Base-by-base conservation (phyloP, 2,888 invertebrate genomes). In the Tipula vernalis region DNA sequence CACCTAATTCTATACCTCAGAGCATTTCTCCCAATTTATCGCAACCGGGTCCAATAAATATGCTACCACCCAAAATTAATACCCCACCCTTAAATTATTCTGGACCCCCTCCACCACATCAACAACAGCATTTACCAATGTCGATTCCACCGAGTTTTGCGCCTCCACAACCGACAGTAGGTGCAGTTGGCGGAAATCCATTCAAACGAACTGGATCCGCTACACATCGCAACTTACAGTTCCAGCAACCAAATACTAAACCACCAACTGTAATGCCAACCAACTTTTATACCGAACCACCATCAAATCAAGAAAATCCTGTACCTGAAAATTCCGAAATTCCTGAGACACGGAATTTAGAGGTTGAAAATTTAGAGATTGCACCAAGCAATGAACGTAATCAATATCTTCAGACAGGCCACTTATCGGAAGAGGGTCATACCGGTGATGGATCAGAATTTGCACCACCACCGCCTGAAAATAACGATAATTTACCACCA, bases 321-420 rank as follows among this genome's bases (percentile, higher is more conserved):
- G 94, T 95, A 2, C 89, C 90, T 4, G 95, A 95, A 89, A 95
- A 95, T 90, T 94, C 94, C 0, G 95, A 95, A 90, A 92, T 94
- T 87, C 94, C 94, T 0, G 94, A 94, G 12, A 36, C 36, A 89
- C 90, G 90, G 51, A 90, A 91, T 86, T 89, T 89, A 3, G 89
- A 89, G 42, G 87, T 88, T 36, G 91, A 91, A 87, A 91, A 91
- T 88, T 90, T 90, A 88, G 95, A 95, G 90, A 92, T 94, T 41
- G 93, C 94, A 12, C 86, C 95, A 0, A 94, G 93, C 87, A 94
- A 94, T 90, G 96, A 96, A 89, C 92, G 96, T 87, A 95, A 96
- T 90, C 95, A 96, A 90, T 96, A 96, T 90, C 91, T 96, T 87
- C 95, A 96, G 91, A 96, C 96, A 2, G 95, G 95, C 18, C 95